These are phyloP conservation scores for Hyperoplus immaculatus DNA, from an alignment of 2,797 vertebrate species.

Conservation along the genomic window DNA sequence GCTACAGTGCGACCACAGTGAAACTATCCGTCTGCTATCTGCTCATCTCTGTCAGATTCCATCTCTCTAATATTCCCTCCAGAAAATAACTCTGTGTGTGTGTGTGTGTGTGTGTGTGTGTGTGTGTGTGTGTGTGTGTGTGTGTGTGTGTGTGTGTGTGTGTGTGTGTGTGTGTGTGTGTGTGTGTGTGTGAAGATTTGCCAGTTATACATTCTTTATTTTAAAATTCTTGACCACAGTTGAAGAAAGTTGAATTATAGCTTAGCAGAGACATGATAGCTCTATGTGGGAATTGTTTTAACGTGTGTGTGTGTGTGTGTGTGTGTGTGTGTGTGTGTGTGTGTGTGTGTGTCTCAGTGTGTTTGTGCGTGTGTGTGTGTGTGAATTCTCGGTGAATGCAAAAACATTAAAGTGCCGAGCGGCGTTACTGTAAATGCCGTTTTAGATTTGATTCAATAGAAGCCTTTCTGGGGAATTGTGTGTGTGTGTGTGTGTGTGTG, in stretches of 20 bases:
- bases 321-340: constrained; percentile 13
- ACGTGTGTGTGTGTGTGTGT: constrained; percentile 14
- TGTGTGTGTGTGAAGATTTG: constrained; percentile 30
- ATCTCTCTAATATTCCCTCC: constrained; percentile 38
- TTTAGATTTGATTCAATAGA: constrained; percentile 73
- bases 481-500: constrained; percentile 10
- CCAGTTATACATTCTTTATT: constrained; percentile 38
- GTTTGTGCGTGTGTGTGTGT: constrained; percentile 31
- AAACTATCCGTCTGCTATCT: constrained; percentile 20
- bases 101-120: constrained; percentile 23
- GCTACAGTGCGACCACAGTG: constrained; percentile 3
- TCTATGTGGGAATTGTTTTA: constrained; percentile 23
- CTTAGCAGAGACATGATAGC: constrained; percentile 38
- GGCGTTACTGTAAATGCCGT: constrained; percentile 64
- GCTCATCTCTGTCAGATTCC: constrained; percentile 21
- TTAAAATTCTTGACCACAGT: constrained; percentile 53
- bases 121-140: constrained; percentile 47
- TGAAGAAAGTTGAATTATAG: constrained; percentile 55
- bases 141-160: constrained; percentile 30
- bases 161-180: constrained; percentile 43
- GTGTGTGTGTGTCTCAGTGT: constrained; percentile 9
- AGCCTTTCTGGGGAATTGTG: constrained; percentile 43
- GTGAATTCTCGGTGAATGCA: constrained; percentile 51
- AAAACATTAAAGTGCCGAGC: constrained; percentile 65
- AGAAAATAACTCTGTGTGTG: constrained; percentile 36